Evolutionary conservation across 1,140 invertebrate species (phyloP).

Genomic region (Drosophila subobscura): DNA sequence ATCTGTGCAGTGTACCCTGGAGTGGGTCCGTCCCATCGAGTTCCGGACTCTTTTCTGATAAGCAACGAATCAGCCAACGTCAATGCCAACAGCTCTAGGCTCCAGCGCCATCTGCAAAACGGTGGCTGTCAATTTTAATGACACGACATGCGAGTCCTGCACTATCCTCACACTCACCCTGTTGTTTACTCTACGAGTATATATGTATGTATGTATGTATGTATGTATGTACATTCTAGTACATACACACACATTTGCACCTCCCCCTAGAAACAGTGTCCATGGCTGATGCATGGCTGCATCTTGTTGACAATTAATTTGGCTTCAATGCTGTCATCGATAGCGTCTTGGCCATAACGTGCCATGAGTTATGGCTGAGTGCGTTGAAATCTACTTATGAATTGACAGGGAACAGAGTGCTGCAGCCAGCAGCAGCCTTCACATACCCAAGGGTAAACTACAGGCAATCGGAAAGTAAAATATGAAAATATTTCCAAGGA

Average conservation of each 20-base stretch:
- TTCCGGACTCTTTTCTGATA: conserved; percentile 20
- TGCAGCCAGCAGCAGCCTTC: conserved; percentile 23
- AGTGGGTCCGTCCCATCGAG: conserved; percentile 12
- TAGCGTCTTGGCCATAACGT: conserved; percentile 56
- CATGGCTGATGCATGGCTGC: conserved; percentile 56
- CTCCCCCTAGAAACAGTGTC: conserved; percentile 52
- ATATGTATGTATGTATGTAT: neutral
- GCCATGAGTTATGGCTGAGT: conserved; percentile 33
- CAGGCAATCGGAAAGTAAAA: conserved; percentile 2
- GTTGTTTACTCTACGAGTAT: too few relatives aligned
- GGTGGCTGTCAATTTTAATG: conserved; percentile 73
- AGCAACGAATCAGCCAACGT: conserved; percentile 51
- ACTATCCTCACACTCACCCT: conserved; percentile 33
- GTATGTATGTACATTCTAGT: too few relatives aligned
- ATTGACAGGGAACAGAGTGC: conserved; percentile 16
- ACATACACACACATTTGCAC: too few relatives aligned
- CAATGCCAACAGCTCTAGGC: conserved; percentile 48
- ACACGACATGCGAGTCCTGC: conserved; percentile 52
- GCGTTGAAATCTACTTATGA: conserved; percentile 38
- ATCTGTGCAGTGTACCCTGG: conserved; percentile 4
- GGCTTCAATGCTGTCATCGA: conserved; percentile 57
- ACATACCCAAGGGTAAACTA: conserved; percentile 8
- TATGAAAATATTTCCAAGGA: too few relatives aligned
- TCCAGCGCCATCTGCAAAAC: conserved; percentile 62
- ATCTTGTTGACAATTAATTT: conserved; percentile 80